These are phyloP conservation scores for Picathartes gymnocephalus DNA, from an alignment of 2,113 vertebrate genomes.

Conservation along the genomic window DNA sequence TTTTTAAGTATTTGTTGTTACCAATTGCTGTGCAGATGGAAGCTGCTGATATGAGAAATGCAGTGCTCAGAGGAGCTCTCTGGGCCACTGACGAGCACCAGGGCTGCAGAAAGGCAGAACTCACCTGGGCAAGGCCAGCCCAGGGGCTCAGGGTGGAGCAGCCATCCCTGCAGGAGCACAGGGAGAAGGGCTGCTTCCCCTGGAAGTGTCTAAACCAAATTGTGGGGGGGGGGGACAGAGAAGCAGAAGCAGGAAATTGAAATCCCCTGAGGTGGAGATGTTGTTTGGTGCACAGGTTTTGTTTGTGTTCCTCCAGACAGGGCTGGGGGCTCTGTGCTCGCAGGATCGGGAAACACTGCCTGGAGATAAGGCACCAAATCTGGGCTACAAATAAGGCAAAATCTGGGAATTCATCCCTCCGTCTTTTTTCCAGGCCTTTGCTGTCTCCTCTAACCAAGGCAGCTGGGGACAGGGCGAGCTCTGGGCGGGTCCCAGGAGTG, in stretches of 20 bases:
- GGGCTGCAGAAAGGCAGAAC: background rate
- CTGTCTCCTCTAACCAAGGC: background rate
- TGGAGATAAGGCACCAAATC: background rate
- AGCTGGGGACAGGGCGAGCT: background rate
- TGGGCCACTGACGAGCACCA: background rate
- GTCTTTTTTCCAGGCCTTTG: background rate
- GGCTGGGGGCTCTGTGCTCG: background rate
- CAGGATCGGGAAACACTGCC: background rate
- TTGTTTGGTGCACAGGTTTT: background rate
- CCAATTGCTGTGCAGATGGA: background rate
- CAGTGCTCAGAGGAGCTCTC: background rate
- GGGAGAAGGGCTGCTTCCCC: background rate
- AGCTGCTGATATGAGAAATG: background rate
- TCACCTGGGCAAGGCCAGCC: background rate
- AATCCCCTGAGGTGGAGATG: too few species aligned
- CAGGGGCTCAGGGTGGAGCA: background rate
- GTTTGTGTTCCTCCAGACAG: background rate
- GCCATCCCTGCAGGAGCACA: background rate
- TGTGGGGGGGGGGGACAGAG: background rate
- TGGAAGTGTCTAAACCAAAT: background rate
- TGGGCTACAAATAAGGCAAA: background rate
- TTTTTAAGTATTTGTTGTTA: slow-evolving; percentile 17
- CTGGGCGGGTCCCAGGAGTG: background rate
- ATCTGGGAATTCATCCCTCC: background rate
- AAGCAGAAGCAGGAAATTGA: background rate